Conservation (phyloP, 2,113 vertebrate genomes). For the Ageneiosus marmoratus region DNA sequence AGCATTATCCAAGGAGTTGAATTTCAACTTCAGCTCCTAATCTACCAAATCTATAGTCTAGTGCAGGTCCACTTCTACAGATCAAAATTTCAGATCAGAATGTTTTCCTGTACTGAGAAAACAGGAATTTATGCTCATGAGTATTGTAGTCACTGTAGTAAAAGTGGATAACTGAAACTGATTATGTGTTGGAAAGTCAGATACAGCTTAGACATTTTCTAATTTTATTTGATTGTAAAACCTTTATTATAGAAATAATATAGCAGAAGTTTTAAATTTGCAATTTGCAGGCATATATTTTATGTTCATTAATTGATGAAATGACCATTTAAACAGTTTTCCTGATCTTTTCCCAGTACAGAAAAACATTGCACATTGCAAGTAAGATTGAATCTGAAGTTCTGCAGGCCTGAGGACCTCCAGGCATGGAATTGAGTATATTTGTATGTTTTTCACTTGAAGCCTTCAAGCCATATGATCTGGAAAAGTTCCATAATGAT, state of each 20-base stretch:
- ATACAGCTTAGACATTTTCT: not conserved
- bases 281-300: not conserved
- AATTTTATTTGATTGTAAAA: not conserved
- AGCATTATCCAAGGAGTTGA: not conserved
- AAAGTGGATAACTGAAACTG: not conserved
- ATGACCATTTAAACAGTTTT: not conserved
- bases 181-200: not conserved
- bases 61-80: not conserved
- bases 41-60: not conserved
- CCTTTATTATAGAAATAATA: not conserved
- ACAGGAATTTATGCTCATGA: not conserved
- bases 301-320: not conserved
- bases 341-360: not conserved
- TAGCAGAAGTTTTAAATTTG: not conserved
- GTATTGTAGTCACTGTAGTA: not conserved
- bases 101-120: not conserved
- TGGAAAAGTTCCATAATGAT: not conserved
- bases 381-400: too few species aligned
- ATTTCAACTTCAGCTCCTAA: not conserved
- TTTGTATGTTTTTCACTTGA: too few species aligned
- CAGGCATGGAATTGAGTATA: not conserved
- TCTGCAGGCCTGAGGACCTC: not conserved
- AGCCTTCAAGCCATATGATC: not conserved
- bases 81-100: not conserved
- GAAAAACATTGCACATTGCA: not conserved